A percentile compares a stretch with the other conserved stretches of the same genome.
Evolutionary conservation across 1,140 invertebrate genomes (phyloP).

Genomic region (Drosophila rufa): DNA sequence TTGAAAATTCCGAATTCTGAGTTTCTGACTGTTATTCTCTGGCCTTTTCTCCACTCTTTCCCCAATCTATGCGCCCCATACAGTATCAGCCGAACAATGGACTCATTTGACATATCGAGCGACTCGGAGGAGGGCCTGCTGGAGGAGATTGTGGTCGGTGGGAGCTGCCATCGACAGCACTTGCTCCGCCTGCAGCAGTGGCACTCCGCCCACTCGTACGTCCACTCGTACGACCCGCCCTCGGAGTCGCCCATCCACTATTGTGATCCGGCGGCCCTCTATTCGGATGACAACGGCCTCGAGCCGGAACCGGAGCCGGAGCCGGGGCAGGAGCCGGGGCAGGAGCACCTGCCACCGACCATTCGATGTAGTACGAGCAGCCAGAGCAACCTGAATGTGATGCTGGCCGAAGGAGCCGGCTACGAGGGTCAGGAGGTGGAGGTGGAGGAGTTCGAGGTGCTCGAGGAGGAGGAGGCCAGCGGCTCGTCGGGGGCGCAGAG

Average conservation of each 20-base stretch:
- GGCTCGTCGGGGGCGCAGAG: slow-evolving; percentile 53
- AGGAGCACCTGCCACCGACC: slow-evolving; percentile 55
- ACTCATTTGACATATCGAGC: slow-evolving; percentile 85
- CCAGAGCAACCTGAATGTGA: slow-evolving; percentile 75
- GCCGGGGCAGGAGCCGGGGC: slow-evolving; percentile 31
- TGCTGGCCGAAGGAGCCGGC: slow-evolving; percentile 45
- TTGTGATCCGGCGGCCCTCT: slow-evolving; percentile 72
- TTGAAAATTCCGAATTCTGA: slow-evolving; percentile 26
- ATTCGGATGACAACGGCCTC: slow-evolving; percentile 75
- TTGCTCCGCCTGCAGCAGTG: slow-evolving; percentile 68
- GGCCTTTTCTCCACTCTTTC: slow-evolving; percentile 7
- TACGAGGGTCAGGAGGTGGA: slow-evolving; percentile 24
- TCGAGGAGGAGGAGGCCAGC: slow-evolving; percentile 65
- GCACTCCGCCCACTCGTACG: slow-evolving; percentile 54
- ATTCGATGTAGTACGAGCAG: slow-evolving; percentile 78
- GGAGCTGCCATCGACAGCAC: slow-evolving; percentile 62
- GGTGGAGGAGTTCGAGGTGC: slow-evolving; percentile 20
- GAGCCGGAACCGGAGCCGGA: slow-evolving; percentile 4
- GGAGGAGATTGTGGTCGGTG: slow-evolving; percentile 82
- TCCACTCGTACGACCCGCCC: slow-evolving; percentile 50
- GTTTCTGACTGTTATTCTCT: slow-evolving; percentile 49
- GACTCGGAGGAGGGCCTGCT: slow-evolving; percentile 83
- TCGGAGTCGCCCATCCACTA: slow-evolving; percentile 79
- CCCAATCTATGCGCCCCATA: neutral
- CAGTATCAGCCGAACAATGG: slow-evolving; percentile 84